Percentiles rank a stretch among this genome's conserved stretches.
phyloP scores from a whole-genome alignment of 2,113 vertebrate species.

The Charadrius vociferus region DNA sequence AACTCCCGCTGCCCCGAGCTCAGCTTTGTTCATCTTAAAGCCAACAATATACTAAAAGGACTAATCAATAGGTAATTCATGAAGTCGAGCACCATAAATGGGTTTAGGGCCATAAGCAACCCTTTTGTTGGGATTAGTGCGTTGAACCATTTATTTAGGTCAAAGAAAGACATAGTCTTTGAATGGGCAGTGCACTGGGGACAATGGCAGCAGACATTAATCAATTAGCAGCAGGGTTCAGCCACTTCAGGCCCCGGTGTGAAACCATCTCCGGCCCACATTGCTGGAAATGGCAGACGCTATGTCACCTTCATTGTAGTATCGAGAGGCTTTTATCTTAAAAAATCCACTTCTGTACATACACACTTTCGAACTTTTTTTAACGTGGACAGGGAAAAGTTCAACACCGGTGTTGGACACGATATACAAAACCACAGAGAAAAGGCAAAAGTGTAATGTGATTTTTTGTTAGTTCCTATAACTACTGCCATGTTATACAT shows the following conservation, averaged over 20 bases:
- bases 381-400: not conserved
- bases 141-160: slow-evolving; percentile 87
- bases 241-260: slow-evolving; percentile 56
- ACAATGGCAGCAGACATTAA: slow-evolving; percentile 79
- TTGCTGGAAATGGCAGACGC: not conserved
- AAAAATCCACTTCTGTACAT: slow-evolving; percentile 3
- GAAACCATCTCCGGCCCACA: slow-evolving; percentile 54
- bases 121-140: slow-evolving; percentile 79
- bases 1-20: slow-evolving; percentile 36
- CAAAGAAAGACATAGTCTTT: slow-evolving; percentile 80
- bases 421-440: not conserved
- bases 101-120: slow-evolving; percentile 76
- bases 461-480: not conserved
- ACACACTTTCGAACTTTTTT: not conserved
- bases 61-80: slow-evolving; percentile 92
- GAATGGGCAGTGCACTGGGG: slow-evolving; percentile 69
- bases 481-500: not conserved
- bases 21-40: slow-evolving; percentile 75
- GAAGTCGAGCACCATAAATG: slow-evolving; percentile 80
- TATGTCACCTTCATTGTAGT: slow-evolving; percentile 15
- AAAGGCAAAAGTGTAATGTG: not conserved
- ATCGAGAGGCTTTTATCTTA: slow-evolving; percentile 14
- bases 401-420: not conserved
- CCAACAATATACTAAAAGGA: slow-evolving; percentile 79
- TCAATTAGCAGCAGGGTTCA: slow-evolving; percentile 84